These are phyloP conservation scores for Chalcosyrphus nemorum DNA, from an alignment of 2,888 invertebrate genomes.

Conservation along the genomic window DNA sequence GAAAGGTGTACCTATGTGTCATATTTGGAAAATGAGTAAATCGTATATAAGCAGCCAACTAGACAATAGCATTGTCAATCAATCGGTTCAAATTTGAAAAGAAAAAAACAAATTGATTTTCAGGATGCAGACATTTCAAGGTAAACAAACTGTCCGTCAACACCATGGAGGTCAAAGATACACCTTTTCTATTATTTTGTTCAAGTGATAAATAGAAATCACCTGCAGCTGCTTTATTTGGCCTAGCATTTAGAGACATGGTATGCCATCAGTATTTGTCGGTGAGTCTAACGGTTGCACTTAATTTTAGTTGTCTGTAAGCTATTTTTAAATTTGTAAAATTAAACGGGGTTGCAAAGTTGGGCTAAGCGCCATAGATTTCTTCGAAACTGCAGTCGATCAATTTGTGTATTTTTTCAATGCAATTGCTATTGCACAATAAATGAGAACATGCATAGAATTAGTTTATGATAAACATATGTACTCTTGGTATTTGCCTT, in stretches of 20 bases:
- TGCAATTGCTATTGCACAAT: not conserved
- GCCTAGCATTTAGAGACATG: not conserved
- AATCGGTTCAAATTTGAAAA: constrained; percentile 6
- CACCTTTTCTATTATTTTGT: not conserved
- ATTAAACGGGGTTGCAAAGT: not conserved
- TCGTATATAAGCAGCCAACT: not conserved
- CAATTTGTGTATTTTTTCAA: not conserved
- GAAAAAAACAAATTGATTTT: not conserved
- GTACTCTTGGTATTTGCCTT: not conserved
- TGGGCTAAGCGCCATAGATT: constrained; percentile 21
- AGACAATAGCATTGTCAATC: constrained; percentile 9
- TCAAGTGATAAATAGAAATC: constrained; percentile 31
- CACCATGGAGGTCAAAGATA: constrained; percentile 3
- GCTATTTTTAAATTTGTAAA: constrained; percentile 13
- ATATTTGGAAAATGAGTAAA: not conserved
- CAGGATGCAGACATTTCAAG: constrained; percentile 13
- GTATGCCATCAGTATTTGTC: constrained; percentile 7
- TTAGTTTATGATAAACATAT: not conserved
- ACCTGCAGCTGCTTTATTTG: constrained; percentile 9
- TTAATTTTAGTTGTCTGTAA: constrained; percentile 14
- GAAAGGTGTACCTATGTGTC: not conserved
- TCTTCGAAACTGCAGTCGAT: not conserved
- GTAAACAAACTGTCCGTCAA: constrained; percentile 19
- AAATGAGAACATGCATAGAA: constrained; percentile 7
- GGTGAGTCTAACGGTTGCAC: not conserved